A percentile compares a stretch with the other conserved stretches of the same genome.
phyloP scores from a whole-genome alignment of 2,113 vertebrate genomes.

The Ancistrus triradiatus region DNA sequence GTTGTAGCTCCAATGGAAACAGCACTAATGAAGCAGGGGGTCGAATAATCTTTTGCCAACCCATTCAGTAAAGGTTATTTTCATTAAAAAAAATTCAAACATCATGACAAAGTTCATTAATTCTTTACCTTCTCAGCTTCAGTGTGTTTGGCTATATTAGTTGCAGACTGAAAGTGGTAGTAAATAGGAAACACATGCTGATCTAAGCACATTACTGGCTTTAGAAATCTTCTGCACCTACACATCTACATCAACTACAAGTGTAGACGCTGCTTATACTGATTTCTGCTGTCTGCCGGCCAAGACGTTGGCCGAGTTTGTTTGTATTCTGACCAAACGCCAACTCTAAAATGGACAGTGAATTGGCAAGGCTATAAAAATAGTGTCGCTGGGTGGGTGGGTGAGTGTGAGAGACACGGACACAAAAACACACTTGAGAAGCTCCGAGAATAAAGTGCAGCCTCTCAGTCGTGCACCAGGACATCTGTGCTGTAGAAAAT shows the following conservation, averaged over 20 bases:
- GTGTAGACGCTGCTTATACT: conserved; percentile 6
- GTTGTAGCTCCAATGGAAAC: too few species aligned
- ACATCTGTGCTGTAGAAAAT: conserved; percentile 33
- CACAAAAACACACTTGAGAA: conserved; percentile 12
- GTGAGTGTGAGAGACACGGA: conserved; percentile 36
- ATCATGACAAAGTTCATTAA: too few species aligned
- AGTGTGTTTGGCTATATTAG: too few species aligned
- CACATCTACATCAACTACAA: neutral
- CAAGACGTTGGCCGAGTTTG: conserved; percentile 1
- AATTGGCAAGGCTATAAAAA: conserved; percentile 38
- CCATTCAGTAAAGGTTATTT: too few species aligned
- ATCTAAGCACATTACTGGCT: neutral
- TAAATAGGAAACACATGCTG: too few species aligned
- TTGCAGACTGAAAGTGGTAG: too few species aligned
- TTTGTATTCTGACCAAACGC: conserved; percentile 33
- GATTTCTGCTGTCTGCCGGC: conserved; percentile 7
- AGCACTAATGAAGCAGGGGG: too few species aligned
- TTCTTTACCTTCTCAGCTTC: too few species aligned
- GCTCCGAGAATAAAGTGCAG: conserved; percentile 29
- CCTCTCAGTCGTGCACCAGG: conserved; percentile 33
- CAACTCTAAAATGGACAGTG: conserved; percentile 37
- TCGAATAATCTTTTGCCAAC: too few species aligned
- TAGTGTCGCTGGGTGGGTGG: conserved; percentile 39
- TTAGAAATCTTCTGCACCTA: neutral
- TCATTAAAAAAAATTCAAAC: too few species aligned